Evolutionary conservation across 1,140 invertebrate genomes (phyloP).

Genomic region (Yoshiicerus persimilis): DNA sequence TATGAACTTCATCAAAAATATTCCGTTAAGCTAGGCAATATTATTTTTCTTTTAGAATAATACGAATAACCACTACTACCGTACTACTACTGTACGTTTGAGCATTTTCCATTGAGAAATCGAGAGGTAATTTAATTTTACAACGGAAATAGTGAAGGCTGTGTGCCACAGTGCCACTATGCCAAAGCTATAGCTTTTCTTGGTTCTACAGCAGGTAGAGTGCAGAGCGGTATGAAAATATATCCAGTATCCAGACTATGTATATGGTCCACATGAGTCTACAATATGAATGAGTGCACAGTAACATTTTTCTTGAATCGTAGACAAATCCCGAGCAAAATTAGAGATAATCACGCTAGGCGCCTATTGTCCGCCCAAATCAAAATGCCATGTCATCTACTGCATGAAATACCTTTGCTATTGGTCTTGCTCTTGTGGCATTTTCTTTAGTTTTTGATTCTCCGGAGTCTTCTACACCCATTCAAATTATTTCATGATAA

Average conservation of each 20-base stretch:
- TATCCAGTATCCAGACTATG: no score
- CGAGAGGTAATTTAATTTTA: constrained; percentile 7
- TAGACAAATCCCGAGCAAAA: constrained; percentile 40
- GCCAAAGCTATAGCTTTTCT: no score
- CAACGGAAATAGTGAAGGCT: constrained; percentile 30
- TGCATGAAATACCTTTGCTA: constrained; percentile 10
- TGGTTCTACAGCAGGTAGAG: no score
- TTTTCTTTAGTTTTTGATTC: not conserved
- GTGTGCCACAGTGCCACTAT: not conserved
- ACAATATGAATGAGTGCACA: not conserved
- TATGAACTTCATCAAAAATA: no score
- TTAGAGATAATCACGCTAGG: constrained; percentile 46
- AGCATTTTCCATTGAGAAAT: constrained; percentile 29
- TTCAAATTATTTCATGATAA: constrained; percentile 28
- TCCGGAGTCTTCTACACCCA: constrained; percentile 4
- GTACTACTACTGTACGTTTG: not conserved
- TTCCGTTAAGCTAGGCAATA: no score
- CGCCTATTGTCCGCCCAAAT: constrained; percentile 42
- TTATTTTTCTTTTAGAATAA: no score
- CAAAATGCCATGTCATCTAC: constrained; percentile 45
- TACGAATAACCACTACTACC: no score
- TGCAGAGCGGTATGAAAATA: no score
- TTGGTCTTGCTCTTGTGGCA: not conserved
- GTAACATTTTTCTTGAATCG: not conserved
- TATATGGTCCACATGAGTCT: not conserved